A percentile compares a stretch with the other conserved stretches of the same genome.
phyloP scores from a whole-genome alignment of 2,888 invertebrate species.

The Allygus modestus region DNA sequence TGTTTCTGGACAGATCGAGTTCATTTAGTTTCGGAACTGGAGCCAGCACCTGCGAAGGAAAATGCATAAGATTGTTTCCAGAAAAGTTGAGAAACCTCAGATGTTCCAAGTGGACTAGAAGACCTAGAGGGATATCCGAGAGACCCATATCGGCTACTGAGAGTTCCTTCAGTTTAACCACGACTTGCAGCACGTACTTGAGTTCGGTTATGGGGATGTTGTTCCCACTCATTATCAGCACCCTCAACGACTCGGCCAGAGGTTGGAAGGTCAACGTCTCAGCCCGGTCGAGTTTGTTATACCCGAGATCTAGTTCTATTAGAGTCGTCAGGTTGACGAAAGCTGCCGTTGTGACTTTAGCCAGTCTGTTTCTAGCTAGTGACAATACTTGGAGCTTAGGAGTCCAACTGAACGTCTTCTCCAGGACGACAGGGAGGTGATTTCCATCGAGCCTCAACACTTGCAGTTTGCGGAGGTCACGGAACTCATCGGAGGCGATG shows the following conservation, averaged over 20 bases:
- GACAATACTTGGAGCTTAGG: slow-evolving; percentile 76
- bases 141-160: slow-evolving; percentile 80
- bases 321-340: slow-evolving; percentile 85
- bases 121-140: slow-evolving; percentile 78
- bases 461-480: slow-evolving; percentile 81
- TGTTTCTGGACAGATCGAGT: slow-evolving; percentile 86
- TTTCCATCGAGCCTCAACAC: slow-evolving; percentile 85
- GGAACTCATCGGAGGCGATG: slow-evolving; percentile 84
- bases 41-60: slow-evolving; percentile 78
- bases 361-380: slow-evolving; percentile 85
- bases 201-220: slow-evolving; percentile 79
- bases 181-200: slow-evolving; percentile 78
- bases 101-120: slow-evolving; percentile 79
- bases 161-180: slow-evolving; percentile 79
- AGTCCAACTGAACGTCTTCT: slow-evolving; percentile 81
- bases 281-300: slow-evolving; percentile 85
- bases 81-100: slow-evolving; percentile 84
- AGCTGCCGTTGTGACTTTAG: slow-evolving; percentile 83
- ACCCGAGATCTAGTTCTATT: slow-evolving; percentile 84
- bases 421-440: slow-evolving; percentile 85
- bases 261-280: slow-evolving; percentile 81
- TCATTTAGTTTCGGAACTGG: slow-evolving; percentile 79
- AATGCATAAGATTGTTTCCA: slow-evolving; percentile 81
- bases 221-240: slow-evolving; percentile 85
- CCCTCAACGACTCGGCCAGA: slow-evolving; percentile 80